These are phyloP conservation scores for Parus major DNA, from an alignment of 2,113 vertebrate genomes.

Conservation along the genomic window DNA sequence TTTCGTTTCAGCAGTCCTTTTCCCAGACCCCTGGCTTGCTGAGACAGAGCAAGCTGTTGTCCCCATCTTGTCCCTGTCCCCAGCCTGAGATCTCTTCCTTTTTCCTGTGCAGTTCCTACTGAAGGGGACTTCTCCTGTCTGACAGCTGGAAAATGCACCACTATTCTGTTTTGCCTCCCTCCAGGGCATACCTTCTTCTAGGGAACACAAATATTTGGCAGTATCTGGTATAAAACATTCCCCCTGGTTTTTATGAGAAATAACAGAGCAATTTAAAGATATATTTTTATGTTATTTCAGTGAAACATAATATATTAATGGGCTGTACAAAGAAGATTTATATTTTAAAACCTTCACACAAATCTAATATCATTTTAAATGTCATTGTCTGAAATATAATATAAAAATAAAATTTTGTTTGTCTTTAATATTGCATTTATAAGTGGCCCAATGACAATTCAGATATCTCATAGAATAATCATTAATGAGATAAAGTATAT, in stretches of 20 bases:
- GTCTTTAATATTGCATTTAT: constrained; percentile 63
- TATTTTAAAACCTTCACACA: constrained; percentile 55
- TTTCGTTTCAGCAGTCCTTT: background rate
- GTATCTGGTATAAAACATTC: constrained; percentile 3
- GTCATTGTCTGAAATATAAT: constrained; percentile 45
- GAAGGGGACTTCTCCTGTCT: background rate
- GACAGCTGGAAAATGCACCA: constrained; percentile 20
- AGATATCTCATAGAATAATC: constrained; percentile 53
- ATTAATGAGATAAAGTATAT: constrained; percentile 66
- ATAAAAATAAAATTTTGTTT: constrained; percentile 60
- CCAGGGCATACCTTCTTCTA: background rate
- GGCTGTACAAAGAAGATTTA: constrained; percentile 65
- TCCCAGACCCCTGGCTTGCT: background rate
- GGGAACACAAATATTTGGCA: constrained; percentile 42
- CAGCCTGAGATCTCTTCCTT: background rate
- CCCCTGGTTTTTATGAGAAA: constrained; percentile 34
- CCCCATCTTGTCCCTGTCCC: background rate
- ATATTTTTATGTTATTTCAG: constrained; percentile 45
- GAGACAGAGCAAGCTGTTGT: background rate
- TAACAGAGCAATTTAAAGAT: constrained; percentile 51
- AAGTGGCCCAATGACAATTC: constrained; percentile 60
- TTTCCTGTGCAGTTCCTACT: background rate
- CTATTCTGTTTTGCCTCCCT: constrained; percentile 12
- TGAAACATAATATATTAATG: constrained; percentile 62
- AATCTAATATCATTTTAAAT: constrained; percentile 60